These are phyloP conservation scores for Pyrocephalus nanus DNA, from an alignment of 2,797 vertebrate species.

Conservation along the genomic window DNA sequence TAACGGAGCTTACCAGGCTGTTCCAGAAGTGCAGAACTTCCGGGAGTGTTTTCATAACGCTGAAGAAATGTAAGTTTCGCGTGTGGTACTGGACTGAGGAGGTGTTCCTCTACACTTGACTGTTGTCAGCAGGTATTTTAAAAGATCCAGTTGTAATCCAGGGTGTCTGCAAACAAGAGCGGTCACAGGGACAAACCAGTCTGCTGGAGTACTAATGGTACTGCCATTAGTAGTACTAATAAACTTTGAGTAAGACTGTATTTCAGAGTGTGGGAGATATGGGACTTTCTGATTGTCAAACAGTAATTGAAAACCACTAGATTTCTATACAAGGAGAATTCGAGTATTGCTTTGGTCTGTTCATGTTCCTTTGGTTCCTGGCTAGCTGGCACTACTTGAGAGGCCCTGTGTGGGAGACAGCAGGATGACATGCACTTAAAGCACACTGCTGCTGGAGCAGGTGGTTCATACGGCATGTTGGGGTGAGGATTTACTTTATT, in stretches of 20 bases:
- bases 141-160: background rate
- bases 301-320: background rate
- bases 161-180: background rate
- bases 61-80: conserved; percentile 85
- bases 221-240: background rate
- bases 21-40: conserved; percentile 93
- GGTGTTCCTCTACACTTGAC: rapidly evolving
- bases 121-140: rapidly evolving
- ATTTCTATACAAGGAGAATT: background rate
- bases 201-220: background rate
- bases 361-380: background rate
- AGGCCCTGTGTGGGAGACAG: background rate
- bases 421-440: background rate
- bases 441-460: background rate
- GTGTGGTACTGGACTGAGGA: background rate
- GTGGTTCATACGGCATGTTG: rapidly evolving
- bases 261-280: background rate
- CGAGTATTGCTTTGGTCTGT: background rate
- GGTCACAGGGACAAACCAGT: rapidly evolving
- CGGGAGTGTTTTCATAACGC: conserved; percentile 92
- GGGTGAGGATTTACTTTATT: background rate
- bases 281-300: background rate
- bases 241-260: background rate
- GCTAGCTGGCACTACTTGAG: background rate
- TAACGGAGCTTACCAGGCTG: conserved; percentile 87